Evolutionary conservation across 2,113 vertebrate species (phyloP), one percentile per base, ranked within the genome.

Genomic region (Otocyon megalotis): DNA sequence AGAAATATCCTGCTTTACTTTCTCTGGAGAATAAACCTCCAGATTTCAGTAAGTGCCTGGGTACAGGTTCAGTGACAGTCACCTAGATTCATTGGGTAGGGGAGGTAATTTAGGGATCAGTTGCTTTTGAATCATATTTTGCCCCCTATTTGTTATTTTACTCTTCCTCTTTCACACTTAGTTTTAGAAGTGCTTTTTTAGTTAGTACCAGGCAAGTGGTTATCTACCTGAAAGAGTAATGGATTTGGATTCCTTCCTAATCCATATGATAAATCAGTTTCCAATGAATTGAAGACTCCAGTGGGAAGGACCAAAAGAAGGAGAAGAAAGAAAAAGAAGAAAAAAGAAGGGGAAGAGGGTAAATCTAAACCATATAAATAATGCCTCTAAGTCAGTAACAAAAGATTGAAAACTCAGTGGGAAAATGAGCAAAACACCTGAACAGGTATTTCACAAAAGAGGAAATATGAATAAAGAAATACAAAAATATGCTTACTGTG

Each of bases 131-230:
- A 20, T 65, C 24, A 32, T 56, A 81, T 54, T 81, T 76, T 76
- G 26, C 48, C 24, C 28, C 26, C 4, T 76, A 60, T 74, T 50
- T 92, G 12, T 56, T 72, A 8, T 88, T 94, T 92, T 53, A 58
- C 53, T 13, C 54, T 13, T 37, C 2, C 15, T 74, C 43, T 60
- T 67, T 67, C 24, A 88, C 15, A 9, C 0, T 17, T 92, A 28
- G 32, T 94, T 83, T 92, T 67, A 56, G 30, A 76, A 94, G 8
- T 37, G 79, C 5, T 37, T 88, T 94, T 94, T 76, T 32, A 87
- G 30, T 60, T 4, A 63, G 17, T 37, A 50, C 56, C 43, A 53
- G 74, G 14, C 10, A 82, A 88, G 50, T 94, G 26, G 24, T 69
- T 53, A 26, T 81, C 48, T 53, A 56, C 82, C 56, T 87, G 63